Evolutionary conservation across 1,140 invertebrate species (phyloP).

Genomic region (Cheumatopsyche charites): DNA sequence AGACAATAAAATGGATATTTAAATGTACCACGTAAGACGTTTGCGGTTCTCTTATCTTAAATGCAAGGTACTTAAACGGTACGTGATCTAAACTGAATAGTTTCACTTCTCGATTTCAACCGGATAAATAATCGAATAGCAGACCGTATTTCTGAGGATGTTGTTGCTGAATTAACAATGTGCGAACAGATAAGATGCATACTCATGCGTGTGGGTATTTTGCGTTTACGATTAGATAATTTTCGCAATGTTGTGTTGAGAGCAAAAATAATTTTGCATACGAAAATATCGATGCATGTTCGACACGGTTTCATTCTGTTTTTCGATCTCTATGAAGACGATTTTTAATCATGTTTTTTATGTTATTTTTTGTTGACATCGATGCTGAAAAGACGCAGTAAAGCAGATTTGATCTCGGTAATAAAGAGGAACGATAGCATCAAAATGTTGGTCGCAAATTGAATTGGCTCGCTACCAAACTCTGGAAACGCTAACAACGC

Average conservation of each 20-base stretch:
- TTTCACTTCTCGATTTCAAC: background rate
- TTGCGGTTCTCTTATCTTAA: constrained; percentile 4
- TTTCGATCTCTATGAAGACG: too few relatives aligned
- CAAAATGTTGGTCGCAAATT: constrained; percentile 27
- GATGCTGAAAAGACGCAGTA: constrained; percentile 16
- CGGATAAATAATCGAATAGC: background rate
- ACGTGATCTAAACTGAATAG: background rate
- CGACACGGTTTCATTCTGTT: too few relatives aligned
- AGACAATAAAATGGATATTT: background rate
- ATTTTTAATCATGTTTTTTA: background rate
- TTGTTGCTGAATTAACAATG: background rate
- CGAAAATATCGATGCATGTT: too few relatives aligned
- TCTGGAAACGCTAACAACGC: constrained; percentile 10
- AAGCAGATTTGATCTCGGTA: constrained; percentile 23
- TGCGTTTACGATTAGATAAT: background rate
- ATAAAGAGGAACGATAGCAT: constrained; percentile 23
- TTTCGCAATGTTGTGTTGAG: background rate
- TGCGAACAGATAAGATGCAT: background rate
- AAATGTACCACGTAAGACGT: background rate
- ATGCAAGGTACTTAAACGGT: background rate
- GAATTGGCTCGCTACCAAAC: constrained; percentile 27
- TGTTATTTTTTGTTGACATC: constrained; percentile 3
- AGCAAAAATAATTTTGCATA: background rate
- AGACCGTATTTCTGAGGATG: background rate
- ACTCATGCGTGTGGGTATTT: background rate